These are phyloP conservation scores for Stenodera caucasica DNA, from an alignment of 2,888 invertebrate species.

Conservation along the genomic window DNA sequence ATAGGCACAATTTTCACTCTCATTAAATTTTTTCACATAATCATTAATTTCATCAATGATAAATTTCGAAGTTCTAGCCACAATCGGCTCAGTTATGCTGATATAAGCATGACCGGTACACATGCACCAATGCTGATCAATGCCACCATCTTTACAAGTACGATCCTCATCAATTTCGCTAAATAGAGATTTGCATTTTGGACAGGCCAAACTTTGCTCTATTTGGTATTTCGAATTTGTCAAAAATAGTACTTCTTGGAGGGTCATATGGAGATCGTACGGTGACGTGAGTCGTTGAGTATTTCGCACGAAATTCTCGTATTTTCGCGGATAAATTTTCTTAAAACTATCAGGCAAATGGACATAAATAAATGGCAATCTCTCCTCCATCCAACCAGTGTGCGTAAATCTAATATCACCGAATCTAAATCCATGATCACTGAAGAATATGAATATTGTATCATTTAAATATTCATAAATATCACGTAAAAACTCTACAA, in stretches of 20 bases:
- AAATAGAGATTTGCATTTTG: slow-evolving; percentile 67
- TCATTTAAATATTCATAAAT: slow-evolving; percentile 65
- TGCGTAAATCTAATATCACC: slow-evolving; percentile 70
- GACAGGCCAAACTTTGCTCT: slow-evolving; percentile 59
- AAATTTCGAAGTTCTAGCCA: slow-evolving; percentile 58
- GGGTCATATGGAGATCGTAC: slow-evolving; percentile 74
- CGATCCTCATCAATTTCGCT: slow-evolving; percentile 60
- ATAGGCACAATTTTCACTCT: slow-evolving; percentile 33
- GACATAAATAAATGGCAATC: slow-evolving; percentile 75
- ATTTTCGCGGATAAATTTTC: slow-evolving; percentile 59
- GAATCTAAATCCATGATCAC: slow-evolving; percentile 80
- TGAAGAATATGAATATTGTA: slow-evolving; percentile 72
- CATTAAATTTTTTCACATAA: slow-evolving; percentile 15
- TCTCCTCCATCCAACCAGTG: slow-evolving; percentile 79
- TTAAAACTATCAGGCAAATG: slow-evolving; percentile 68
- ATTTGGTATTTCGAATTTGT: slow-evolving; percentile 52
- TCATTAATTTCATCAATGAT: slow-evolving; percentile 50
- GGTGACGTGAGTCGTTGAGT: slow-evolving; percentile 72
- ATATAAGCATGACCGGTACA: slow-evolving; percentile 63
- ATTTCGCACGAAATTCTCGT: slow-evolving; percentile 63
- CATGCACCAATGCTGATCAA: slow-evolving; percentile 74
- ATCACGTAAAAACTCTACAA: slow-evolving; percentile 63
- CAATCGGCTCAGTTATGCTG: slow-evolving; percentile 56
- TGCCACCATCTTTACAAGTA: slow-evolving; percentile 68
- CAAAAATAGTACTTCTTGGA: slow-evolving; percentile 64